A percentile compares a stretch with the other conserved stretches of the same genome.
These are phyloP conservation scores for Nannobrachium achirus DNA, from an alignment of 2,113 vertebrate genomes.

Conservation along the genomic window DNA sequence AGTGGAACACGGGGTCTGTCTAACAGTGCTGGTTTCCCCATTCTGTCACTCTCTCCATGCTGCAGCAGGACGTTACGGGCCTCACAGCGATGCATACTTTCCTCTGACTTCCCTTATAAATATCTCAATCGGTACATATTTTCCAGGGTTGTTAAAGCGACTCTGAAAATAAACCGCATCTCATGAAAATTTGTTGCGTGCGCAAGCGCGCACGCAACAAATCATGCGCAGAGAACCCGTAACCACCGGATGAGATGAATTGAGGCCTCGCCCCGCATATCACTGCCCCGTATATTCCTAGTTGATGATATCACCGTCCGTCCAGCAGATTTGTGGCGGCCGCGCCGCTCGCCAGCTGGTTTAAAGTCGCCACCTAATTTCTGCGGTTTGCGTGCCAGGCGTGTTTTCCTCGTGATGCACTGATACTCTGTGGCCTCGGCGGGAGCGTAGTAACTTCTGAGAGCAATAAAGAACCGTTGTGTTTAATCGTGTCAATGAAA, in stretches of 20 bases:
- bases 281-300: slow-evolving; percentile 59
- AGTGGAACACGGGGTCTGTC: not conserved
- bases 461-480: slow-evolving; percentile 32
- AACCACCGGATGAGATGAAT: slow-evolving; percentile 4
- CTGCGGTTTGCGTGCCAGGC: slow-evolving; percentile 45
- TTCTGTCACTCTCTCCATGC: not conserved
- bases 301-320: slow-evolving; percentile 50
- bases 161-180: not conserved
- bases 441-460: slow-evolving; percentile 29
- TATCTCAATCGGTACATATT: not conserved
- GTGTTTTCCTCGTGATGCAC: slow-evolving; percentile 49
- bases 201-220: slow-evolving; percentile 23
- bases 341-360: slow-evolving; percentile 54
- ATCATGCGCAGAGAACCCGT: not conserved
- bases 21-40: not conserved
- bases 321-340: slow-evolving; percentile 20
- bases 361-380: slow-evolving; percentile 50
- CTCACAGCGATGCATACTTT: not conserved
- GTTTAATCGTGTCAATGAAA: slow-evolving; percentile 44
- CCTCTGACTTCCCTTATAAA: not conserved
- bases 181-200: not conserved
- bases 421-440: slow-evolving; percentile 30
- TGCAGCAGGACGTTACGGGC: not conserved
- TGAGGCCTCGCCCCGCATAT: slow-evolving; percentile 21
- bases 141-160: not conserved